A percentile compares a stretch with the other conserved stretches of the same genome.
phyloP scores from a whole-genome alignment of 1,140 invertebrate species.

The Cotesia vestalis region DNA sequence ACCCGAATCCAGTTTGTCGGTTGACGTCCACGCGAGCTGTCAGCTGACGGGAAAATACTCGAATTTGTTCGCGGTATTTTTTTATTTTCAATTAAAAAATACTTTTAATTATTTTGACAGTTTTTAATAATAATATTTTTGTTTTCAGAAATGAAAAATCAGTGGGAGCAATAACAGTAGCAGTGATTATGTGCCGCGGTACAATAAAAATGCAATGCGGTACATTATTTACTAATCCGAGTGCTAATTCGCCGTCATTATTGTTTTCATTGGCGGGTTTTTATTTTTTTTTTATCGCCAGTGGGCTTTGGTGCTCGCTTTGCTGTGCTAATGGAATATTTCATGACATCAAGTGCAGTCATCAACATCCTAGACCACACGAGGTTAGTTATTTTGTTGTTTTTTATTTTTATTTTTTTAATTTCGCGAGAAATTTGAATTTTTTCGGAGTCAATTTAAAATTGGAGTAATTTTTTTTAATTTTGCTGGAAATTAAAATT shows the following conservation, averaged over 20 bases:
- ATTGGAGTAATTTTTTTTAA: no score
- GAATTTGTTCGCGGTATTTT: slow-evolving; percentile 55
- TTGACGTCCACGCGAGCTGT: slow-evolving; percentile 1
- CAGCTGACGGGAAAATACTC: slow-evolving; percentile 37
- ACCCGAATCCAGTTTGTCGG: background rate
- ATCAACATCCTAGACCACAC: slow-evolving; percentile 65
- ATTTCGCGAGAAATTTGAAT: background rate
- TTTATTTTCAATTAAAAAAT: slow-evolving; percentile 34
- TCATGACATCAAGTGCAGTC: slow-evolving; percentile 64
- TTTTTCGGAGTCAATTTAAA: background rate
- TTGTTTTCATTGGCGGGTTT: background rate
- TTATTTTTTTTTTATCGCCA: slow-evolving; percentile 30
- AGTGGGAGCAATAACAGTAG: slow-evolving; percentile 34
- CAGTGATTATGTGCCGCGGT: slow-evolving; percentile 58
- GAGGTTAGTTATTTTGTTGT: slow-evolving; percentile 61
- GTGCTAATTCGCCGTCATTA: background rate
- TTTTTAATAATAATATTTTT: no score
- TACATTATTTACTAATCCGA: slow-evolving; percentile 36
- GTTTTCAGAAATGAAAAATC: no score
- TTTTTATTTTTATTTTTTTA: slow-evolving; percentile 34
- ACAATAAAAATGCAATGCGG: slow-evolving; percentile 63
- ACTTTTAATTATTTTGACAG: slow-evolving; percentile 29
- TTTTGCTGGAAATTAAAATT: no score
- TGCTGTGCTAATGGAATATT: slow-evolving; percentile 61
- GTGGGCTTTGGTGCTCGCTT: slow-evolving; percentile 46